Evolutionary conservation across 2,113 vertebrate genomes (phyloP), one percentile per base, ranked within the genome.

Genomic region (Leptosomus discolor): DNA sequence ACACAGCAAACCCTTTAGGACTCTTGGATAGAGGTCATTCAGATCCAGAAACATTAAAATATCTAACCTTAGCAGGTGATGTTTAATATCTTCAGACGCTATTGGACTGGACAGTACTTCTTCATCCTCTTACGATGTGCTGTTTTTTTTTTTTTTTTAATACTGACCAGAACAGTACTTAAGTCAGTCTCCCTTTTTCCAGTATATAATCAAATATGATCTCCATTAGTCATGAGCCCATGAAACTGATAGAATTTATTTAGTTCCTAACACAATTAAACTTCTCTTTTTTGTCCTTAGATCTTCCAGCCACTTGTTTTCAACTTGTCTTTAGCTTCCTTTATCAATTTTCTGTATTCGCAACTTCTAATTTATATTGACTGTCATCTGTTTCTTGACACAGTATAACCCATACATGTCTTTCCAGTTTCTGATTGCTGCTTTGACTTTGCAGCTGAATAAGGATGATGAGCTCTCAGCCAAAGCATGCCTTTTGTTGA

Each of bases 401-500:
- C 46, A 75, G 45, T 30, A 30, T 53, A 90, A 76, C 57, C 58
- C 36, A 58, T 26, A 36, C 20, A 54, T 57, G 36, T 71, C 73
- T 96, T 88, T 54, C 78, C 53, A 87, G 57, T 57, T 94, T 64
- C 80, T 95, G 91, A 92, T 92, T 96, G 92, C 80, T 95, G 92
- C 92, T 94, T 96, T 97, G 86, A 87, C 83, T 97, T 89, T 78
- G 81, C 57, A 68, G 67, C 39, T 96, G 96, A 95, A 91, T 84
- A 78, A 90, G 26, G 56, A 89, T 91, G 89, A 95, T 88, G 92
- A 95, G 91, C 27, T 92, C n/a, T 91, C 84, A 95, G 73, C 84
- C 84, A 85, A 88, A 92, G 74, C 78, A 85, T 68, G 50, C 21
- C 77, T 89, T 94, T 81, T 60, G 48, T 75, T 94, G 95, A 91